Percentiles rank a stretch among this genome's conserved stretches.
These are phyloP conservation scores for Eupithecia inturbata DNA, from an alignment of 2,888 invertebrate species.

Conservation along the genomic window DNA sequence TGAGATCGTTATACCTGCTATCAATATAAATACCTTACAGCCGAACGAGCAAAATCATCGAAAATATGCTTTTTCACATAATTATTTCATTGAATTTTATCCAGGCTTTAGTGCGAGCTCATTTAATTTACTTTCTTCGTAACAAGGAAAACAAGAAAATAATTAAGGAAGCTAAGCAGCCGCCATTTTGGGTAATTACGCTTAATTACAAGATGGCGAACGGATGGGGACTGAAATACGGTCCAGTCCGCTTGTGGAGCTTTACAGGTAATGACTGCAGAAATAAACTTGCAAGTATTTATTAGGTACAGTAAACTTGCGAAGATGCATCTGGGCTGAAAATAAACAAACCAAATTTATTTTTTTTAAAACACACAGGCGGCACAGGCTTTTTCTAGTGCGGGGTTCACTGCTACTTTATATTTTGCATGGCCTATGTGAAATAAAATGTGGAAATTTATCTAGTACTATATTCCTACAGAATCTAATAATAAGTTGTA, in stretches of 20 bases:
- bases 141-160: constrained; percentile 14
- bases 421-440: no score
- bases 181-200: constrained; percentile 15
- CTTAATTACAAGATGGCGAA: constrained; percentile 68
- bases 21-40: no score
- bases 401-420: no score
- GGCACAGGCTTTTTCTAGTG: no score
- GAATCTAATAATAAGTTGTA: no score
- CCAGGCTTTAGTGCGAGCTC: background rate
- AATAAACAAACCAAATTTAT: background rate
- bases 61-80: background rate
- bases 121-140: constrained; percentile 7
- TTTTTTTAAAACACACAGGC: no score
- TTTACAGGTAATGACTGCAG: background rate
- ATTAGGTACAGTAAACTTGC: background rate
- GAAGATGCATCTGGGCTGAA: background rate
- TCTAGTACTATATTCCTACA: no score
- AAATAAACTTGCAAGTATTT: background rate
- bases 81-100: background rate
- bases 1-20: no score
- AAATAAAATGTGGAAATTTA: no score
- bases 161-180: constrained; percentile 8
- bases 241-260: constrained; percentile 40
- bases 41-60: no score
- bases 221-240: constrained; percentile 40